Percentiles rank a stretch among this genome's conserved stretches.
phyloP scores from a whole-genome alignment of 2,888 invertebrate species.

The Hemistola chrysoprasaria region DNA sequence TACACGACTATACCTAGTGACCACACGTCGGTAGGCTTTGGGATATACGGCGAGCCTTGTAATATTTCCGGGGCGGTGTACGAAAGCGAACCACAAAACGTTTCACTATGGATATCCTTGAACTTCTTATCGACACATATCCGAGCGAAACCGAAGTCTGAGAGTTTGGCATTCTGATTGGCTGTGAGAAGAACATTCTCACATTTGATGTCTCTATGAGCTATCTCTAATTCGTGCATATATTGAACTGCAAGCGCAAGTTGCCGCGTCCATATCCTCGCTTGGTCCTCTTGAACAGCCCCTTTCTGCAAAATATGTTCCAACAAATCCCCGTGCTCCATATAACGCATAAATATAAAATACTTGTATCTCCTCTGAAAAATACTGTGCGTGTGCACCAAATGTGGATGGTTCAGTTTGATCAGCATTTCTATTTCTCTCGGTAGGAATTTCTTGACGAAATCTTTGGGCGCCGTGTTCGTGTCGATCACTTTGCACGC shows the following conservation, averaged over 20 bases:
- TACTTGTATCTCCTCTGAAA: constrained; percentile 87
- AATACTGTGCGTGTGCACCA: constrained; percentile 90
- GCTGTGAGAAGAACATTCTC: constrained; percentile 89
- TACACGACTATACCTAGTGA: constrained; percentile 90
- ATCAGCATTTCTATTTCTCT: constrained; percentile 91
- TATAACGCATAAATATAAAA: constrained; percentile 88
- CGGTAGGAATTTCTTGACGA: constrained; percentile 90
- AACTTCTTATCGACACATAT: constrained; percentile 63
- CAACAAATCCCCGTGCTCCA: constrained; percentile 89
- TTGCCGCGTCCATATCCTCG: constrained; percentile 87
- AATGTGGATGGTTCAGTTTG: constrained; percentile 89
- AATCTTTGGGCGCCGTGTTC: constrained; percentile 87
- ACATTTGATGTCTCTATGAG: constrained; percentile 92
- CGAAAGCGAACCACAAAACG: constrained; percentile 93
- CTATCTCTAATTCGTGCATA: constrained; percentile 88
- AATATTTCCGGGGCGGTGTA: constrained; percentile 95
- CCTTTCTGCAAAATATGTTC: constrained; percentile 87
- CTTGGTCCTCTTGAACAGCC: constrained; percentile 85
- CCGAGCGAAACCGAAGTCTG: constrained; percentile 91
- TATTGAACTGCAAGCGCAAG: constrained; percentile 87
- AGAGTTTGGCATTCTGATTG: constrained; percentile 89
- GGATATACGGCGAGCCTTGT: constrained; percentile 87
- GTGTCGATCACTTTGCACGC: constrained; percentile 91
- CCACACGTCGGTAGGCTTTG: constrained; percentile 90
- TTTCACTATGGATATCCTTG: constrained; percentile 84